Conservation (phyloP, 2,797 vertebrate species). For the Paratrypauchen microcephalus region DNA sequence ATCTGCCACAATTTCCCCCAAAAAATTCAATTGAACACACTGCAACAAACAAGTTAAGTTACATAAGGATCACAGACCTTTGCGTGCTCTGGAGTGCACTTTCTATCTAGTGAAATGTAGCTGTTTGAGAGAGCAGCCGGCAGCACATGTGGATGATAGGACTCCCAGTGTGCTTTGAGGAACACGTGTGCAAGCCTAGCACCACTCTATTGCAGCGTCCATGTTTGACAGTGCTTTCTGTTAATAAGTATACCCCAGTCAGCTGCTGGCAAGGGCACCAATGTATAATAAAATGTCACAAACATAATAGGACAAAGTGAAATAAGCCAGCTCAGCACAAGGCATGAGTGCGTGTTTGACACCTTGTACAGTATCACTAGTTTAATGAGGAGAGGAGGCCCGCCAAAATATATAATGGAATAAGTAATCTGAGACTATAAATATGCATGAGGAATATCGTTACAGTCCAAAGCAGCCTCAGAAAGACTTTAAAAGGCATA, state of each 20-base stretch:
- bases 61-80: background rate
- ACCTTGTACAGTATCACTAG: conserved; percentile 32
- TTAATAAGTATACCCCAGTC: conserved; percentile 57
- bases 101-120: conserved; percentile 14
- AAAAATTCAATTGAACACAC: background rate
- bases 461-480: conserved; percentile 5
- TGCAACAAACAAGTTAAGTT: background rate
- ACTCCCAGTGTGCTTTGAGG: conserved; percentile 35
- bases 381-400: conserved; percentile 46
- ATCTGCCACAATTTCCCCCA: background rate
- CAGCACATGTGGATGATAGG: conserved; percentile 32
- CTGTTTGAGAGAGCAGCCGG: conserved; percentile 21
- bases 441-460: conserved; percentile 8
- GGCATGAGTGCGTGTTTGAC: conserved; percentile 53
- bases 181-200: conserved; percentile 20
- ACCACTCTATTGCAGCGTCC: conserved; percentile 23
- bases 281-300: conserved; percentile 63
- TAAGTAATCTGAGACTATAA: conserved; percentile 6
- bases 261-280: conserved; percentile 48
- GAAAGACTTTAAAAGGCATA: conserved; percentile 13
- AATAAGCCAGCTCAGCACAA: conserved; percentile 63
- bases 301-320: conserved; percentile 56
- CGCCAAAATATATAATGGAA: conserved; percentile 19
- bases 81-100: background rate
- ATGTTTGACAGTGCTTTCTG: conserved; percentile 48